Evolutionary conservation across 2,113 vertebrate species (phyloP), one percentile per base, ranked within the genome.

Genomic region (Cyprinus carpio): DNA sequence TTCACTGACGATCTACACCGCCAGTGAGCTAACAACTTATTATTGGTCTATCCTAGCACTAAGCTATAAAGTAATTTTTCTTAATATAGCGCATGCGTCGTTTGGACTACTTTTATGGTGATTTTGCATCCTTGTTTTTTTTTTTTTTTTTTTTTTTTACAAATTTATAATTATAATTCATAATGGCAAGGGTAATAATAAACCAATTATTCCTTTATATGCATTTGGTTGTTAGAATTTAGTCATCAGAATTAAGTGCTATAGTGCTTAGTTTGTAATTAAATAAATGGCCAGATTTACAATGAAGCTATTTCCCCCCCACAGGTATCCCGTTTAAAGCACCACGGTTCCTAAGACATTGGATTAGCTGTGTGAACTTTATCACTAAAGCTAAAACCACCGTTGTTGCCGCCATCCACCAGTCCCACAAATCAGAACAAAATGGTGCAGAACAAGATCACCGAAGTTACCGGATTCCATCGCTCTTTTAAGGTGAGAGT

Each of bases 371-470:
- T 92, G 91, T 92, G 90, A 90, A 88, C 72, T 88, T 85, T 84
- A 88, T 90, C 88, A 91, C 81, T 79, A 58, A 84, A 84, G 82
- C 75, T 88, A 85, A 88, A 56, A 67, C 62, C 64, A 82, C 84
- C 85, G 84, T 87, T 86, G 84, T 80, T 82, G 75, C 87, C 90
- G 88, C 91, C 90, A 86, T 91, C 87, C 88, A 84, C 90, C 83
- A 71, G 87, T 77, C 90, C 31, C 37, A 29, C 65, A 87, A 93
- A 92, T 86, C 88, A 78, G 90, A 89, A 86, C 86, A 92, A 93
- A 91, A 97, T 98, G 97, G 97, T 98, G 90, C 97, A 98, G 93
- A 98, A 97, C 85, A 98, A 96, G 91, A 95, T 95, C 56, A 90
- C 95, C 71, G 96, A 98, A 91, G 92, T 97, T 87, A 94, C 95